Evolutionary conservation across 1,140 invertebrate genomes (phyloP).

Genomic region (Delia radicum): DNA sequence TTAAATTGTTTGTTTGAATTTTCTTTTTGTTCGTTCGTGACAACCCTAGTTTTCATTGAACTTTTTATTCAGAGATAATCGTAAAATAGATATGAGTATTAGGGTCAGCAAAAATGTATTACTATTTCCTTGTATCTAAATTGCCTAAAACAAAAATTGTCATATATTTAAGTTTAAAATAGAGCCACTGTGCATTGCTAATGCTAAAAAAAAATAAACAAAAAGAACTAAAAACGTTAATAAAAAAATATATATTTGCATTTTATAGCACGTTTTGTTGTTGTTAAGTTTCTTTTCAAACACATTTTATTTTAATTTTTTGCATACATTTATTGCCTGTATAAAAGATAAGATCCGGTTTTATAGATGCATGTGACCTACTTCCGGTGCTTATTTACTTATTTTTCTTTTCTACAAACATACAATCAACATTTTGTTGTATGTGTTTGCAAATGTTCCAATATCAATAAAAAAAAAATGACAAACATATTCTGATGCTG

Average conservation of each 20-base stretch:
- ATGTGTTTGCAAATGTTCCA: neutral
- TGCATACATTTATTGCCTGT: neutral
- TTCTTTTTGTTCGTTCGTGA: no score
- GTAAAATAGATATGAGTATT: no score
- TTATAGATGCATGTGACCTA: conserved; percentile 4
- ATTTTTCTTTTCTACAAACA: neutral
- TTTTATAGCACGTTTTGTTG: conserved; percentile 1
- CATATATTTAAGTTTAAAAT: no score
- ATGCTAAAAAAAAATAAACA: neutral
- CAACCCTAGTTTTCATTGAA: no score
- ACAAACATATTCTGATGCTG: neutral
- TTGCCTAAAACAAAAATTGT: no score
- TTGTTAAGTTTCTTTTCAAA: neutral
- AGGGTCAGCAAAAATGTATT: no score
- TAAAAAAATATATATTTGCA: neutral
- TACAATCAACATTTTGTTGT: neutral
- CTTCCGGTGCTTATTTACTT: neutral
- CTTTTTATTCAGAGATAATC: no score
- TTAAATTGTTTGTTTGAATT: no score
- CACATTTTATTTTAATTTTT: neutral
- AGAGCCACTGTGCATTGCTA: neutral
- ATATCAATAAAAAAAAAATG: neutral
- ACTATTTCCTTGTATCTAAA: no score
- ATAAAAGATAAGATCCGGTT: conserved; percentile 1
- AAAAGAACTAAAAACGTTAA: neutral